Evolutionary conservation across 1,140 invertebrate genomes (phyloP), one percentile per base, ranked within the genome.

Genomic region (Hesperophylax magnus): DNA sequence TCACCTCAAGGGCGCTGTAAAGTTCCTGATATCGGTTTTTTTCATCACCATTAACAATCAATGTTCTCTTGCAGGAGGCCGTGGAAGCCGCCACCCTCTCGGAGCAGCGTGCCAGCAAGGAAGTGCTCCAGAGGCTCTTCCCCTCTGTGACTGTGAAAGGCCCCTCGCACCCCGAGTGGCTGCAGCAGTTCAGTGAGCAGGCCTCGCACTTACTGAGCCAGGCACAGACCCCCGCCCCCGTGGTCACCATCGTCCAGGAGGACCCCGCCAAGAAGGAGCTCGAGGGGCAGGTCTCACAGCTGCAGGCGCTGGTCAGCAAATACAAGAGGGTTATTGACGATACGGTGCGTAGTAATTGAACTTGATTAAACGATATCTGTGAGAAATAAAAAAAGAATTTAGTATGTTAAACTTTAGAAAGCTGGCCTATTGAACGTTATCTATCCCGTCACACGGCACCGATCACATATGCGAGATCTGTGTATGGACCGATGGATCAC

Each of bases 281-380:
- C 58, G 61, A 84, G 72, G 83, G 85, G 79, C 88, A 94, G 86
- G 94, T 94, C 85, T 89, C 90, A 85, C 91, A 92, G 81, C 87
- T 95, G 79, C 92, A 94, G 84, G 86, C 88, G 18, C 91, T 93
- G 86, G 92, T 95, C 31, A 90, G 92, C 53, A 92, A 95, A 87
- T 95, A 95, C 85, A 93, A 95, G 85, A 92, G 89, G 85, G 92
- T 95, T 79, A 94, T 96, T 81, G 91, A 93, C 63, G 94, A 95
- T 85, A 95, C 94, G 94, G 82, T 75, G 20, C 77, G 63, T 58
- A 39, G 31, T 3, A 39, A 39, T 39, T 39, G 34, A 9, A 39
- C 8, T 47, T 47, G 9, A 14, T 47, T 11, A 47, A 47, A 47
- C 14, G 8, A 14, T 47, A 8, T 9, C 9, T 47, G 39, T 47